Conservation (phyloP, 2,888 invertebrate genomes). For the Nephrotoma flavescens region DNA sequence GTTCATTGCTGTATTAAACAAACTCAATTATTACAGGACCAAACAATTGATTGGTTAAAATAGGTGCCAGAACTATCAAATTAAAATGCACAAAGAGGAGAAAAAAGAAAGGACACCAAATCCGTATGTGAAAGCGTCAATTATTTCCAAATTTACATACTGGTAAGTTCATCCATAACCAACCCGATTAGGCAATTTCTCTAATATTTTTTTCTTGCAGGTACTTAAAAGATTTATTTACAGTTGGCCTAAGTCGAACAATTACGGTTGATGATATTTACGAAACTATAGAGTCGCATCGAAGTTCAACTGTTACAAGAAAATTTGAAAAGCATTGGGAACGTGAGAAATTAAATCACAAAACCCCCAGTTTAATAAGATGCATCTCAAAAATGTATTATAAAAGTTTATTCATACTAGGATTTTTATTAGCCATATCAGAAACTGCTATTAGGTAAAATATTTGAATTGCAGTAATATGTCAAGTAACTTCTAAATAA, state of each 20-base stretch:
- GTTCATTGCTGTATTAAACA: too few relatives aligned
- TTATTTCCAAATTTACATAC: slow-evolving; percentile 46
- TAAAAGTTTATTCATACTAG: slow-evolving; percentile 22
- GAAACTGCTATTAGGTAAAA: slow-evolving; percentile 27
- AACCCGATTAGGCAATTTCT: slow-evolving; percentile 14
- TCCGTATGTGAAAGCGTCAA: slow-evolving; percentile 47
- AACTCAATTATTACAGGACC: not conserved
- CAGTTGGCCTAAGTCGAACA: slow-evolving; percentile 34
- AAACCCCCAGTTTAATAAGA: slow-evolving; percentile 31
- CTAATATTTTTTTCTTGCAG: slow-evolving; percentile 21
- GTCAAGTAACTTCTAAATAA: not conserved
- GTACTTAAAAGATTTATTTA: slow-evolving; percentile 36
- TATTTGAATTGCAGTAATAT: not conserved
- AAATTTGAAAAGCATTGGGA: slow-evolving; percentile 31
- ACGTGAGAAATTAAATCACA: slow-evolving; percentile 22
- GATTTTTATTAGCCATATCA: slow-evolving; percentile 20
- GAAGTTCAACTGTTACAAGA: slow-evolving; percentile 35
- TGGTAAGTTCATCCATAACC: slow-evolving; percentile 37
- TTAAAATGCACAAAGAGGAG: slow-evolving; percentile 24
- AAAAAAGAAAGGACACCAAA: slow-evolving; percentile 37
- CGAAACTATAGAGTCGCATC: slow-evolving; percentile 36
- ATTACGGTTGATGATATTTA: slow-evolving; percentile 41
- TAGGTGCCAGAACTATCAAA: not conserved
- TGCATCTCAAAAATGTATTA: slow-evolving; percentile 34
- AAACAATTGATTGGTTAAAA: not conserved